Evolutionary conservation across 1,140 invertebrate genomes (phyloP).

Genomic region (Drosophila auraria): DNA sequence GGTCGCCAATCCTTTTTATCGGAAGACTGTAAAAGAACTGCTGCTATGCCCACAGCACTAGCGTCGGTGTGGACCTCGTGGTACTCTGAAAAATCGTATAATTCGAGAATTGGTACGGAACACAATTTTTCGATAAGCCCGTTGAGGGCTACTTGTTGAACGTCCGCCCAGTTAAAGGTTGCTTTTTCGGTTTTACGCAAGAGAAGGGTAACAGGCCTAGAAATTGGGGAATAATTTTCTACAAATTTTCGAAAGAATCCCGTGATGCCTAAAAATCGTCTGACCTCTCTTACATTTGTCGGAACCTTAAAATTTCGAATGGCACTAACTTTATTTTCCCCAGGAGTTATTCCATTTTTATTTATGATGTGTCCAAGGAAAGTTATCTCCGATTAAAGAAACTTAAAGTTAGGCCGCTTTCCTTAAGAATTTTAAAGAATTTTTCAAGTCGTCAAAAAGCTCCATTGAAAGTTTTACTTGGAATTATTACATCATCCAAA

Average conservation of each 20-base stretch:
- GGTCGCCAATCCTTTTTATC: too few relatives aligned
- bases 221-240: not conserved
- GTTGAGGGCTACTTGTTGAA: not conserved
- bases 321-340: not conserved
- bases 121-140: not conserved
- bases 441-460: too few relatives aligned
- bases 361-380: too few relatives aligned
- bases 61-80: too few relatives aligned
- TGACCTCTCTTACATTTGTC: not conserved
- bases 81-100: too few relatives aligned
- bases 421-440: not conserved
- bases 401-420: not conserved
- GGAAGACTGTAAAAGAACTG: too few relatives aligned
- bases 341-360: not conserved
- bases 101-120: not conserved
- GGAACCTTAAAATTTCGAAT: not conserved
- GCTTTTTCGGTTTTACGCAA: not conserved
- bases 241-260: constrained; percentile 2
- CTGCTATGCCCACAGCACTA: too few relatives aligned
- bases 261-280: not conserved
- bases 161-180: too few relatives aligned
- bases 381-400: not conserved
- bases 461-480: not conserved
- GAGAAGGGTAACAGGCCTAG: not conserved
- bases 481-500: too few relatives aligned